Conservation (phyloP, 2,888 invertebrate genomes). For the Ichneumoninae sp. region DNA sequence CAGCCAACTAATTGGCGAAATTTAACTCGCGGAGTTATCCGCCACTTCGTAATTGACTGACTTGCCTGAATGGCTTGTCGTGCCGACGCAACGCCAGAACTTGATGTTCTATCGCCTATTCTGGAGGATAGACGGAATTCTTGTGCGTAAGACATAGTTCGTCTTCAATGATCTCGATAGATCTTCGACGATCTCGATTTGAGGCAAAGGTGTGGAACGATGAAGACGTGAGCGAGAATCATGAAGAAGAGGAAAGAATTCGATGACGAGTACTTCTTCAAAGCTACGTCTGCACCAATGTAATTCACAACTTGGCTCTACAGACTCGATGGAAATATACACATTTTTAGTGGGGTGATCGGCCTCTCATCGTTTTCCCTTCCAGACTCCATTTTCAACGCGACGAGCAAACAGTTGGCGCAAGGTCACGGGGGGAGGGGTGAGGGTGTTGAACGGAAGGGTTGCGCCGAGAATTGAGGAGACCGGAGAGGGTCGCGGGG, state of each 20-base stretch:
- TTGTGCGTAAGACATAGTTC: background rate
- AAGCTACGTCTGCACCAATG: background rate
- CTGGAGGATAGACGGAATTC: background rate
- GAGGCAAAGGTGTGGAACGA: background rate
- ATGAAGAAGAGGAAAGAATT: background rate
- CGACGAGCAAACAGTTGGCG: constrained; percentile 57
- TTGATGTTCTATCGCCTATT: constrained; percentile 10
- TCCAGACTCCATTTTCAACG: constrained; percentile 48
- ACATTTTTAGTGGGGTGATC: background rate
- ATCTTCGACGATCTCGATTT: background rate
- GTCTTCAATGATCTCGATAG: background rate
- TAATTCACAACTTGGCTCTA: background rate
- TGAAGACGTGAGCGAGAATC: background rate
- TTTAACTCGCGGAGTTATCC: constrained; percentile 66
- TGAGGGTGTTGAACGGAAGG: constrained; percentile 49
- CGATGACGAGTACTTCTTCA: background rate
- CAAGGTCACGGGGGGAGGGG: constrained; percentile 59
- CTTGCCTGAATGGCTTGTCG: constrained; percentile 57
- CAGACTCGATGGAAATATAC: background rate
- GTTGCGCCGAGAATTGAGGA: constrained; percentile 41
- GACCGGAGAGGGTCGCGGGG: constrained; percentile 35
- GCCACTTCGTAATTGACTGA: constrained; percentile 61
- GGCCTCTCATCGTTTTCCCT: background rate
- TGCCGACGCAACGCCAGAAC: constrained; percentile 17
- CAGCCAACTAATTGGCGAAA: constrained; percentile 70